Percentiles rank a stretch among this genome's conserved stretches.
These are phyloP conservation scores for Branchinecta lynchi DNA, from an alignment of 1,140 invertebrate species.

Conservation along the genomic window DNA sequence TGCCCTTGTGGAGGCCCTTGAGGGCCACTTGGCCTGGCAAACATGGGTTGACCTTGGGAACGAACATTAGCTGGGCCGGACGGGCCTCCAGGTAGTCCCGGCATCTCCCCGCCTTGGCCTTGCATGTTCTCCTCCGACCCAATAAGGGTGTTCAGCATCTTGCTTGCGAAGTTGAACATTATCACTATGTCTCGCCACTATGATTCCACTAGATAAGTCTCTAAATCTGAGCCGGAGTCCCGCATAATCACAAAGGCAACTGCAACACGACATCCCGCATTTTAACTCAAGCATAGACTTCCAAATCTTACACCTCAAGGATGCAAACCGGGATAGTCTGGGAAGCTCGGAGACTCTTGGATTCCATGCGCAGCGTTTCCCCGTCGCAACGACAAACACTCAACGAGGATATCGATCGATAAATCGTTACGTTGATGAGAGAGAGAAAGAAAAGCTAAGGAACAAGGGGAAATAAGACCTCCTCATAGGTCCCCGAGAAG, in stretches of 20 bases:
- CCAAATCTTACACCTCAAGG: not conserved
- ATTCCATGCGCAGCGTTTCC: not conserved
- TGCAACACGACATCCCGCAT: too few species aligned
- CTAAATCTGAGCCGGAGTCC: too few species aligned
- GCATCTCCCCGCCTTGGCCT: slow-evolving; percentile 11
- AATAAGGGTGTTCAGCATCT: slow-evolving; percentile 35
- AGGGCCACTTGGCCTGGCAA: slow-evolving; percentile 6
- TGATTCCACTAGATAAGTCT: not conserved
- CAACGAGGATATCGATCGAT: not conserved
- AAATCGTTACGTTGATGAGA: slow-evolving; percentile 7
- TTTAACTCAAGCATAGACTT: not conserved
- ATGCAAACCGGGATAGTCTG: not conserved
- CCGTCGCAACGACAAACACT: slow-evolving; percentile 8
- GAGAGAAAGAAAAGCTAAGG: not conserved
- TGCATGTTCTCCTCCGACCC: slow-evolving; percentile 27
- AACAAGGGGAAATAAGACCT: too few species aligned
- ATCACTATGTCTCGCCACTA: slow-evolving; percentile 12
- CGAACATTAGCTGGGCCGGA: slow-evolving; percentile 15
- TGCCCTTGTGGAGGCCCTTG: slow-evolving; percentile 7
- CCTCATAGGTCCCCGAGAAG: too few species aligned
- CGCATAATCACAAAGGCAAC: too few species aligned
- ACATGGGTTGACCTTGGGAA: slow-evolving; percentile 7
- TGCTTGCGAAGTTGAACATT: slow-evolving; percentile 35
- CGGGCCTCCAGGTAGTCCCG: slow-evolving; percentile 14
- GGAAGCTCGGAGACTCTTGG: not conserved